Evolutionary conservation across 2,888 invertebrate species (phyloP).

Genomic region (Thecocarcelia acutangulata): DNA sequence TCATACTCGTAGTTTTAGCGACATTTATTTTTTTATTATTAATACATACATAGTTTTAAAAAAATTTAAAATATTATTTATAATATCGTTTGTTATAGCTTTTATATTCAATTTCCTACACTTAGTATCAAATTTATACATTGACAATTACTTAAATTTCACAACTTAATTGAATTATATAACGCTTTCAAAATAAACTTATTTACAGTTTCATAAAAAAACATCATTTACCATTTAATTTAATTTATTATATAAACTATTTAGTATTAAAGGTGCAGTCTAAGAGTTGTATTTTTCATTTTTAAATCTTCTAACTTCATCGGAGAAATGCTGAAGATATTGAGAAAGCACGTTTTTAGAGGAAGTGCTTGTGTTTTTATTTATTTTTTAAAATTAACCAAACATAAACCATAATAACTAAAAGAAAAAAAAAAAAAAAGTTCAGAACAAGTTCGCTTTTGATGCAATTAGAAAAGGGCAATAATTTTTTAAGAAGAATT

Average conservation of each 20-base stretch:
- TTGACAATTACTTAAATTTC: constrained; percentile 58
- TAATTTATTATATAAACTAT: constrained; percentile 37
- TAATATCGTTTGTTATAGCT: background rate
- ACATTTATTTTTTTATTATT: constrained; percentile 11
- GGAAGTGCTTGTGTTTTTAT: constrained; percentile 16
- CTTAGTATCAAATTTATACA: constrained; percentile 59
- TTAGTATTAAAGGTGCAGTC: constrained; percentile 77
- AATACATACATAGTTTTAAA: constrained; percentile 40
- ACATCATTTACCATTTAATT: constrained; percentile 12
- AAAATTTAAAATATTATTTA: constrained; percentile 46
- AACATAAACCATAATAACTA: too few relatives aligned
- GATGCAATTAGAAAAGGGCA: too few relatives aligned
- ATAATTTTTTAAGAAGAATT: too few relatives aligned
- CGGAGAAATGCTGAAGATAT: background rate
- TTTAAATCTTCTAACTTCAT: constrained; percentile 33
- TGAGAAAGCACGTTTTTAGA: background rate
- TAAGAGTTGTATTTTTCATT: constrained; percentile 74
- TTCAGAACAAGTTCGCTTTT: too few relatives aligned
- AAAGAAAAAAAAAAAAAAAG: background rate
- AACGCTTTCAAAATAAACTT: constrained; percentile 46
- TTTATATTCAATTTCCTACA: constrained; percentile 28
- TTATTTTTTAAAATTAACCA: constrained; percentile 26
- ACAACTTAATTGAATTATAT: constrained; percentile 57
- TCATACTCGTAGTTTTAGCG: constrained; percentile 1
- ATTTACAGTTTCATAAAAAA: constrained; percentile 65